Evolutionary conservation across 2,113 vertebrate species (phyloP).

Genomic region (Pelodiscus sinensis): DNA sequence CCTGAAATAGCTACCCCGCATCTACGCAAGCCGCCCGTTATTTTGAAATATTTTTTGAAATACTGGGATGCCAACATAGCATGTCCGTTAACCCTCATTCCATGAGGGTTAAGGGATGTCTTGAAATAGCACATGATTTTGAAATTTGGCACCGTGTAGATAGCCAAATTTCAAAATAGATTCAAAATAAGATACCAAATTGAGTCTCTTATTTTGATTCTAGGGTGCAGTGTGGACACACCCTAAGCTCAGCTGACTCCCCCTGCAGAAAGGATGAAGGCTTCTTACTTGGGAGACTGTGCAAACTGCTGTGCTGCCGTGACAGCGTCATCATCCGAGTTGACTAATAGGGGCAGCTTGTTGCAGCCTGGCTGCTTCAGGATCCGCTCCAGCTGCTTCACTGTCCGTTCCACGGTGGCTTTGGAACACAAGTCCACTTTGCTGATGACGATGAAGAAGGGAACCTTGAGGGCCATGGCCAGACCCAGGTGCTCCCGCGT

Average conservation of each 20-base stretch:
- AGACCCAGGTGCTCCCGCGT: constrained; percentile 95
- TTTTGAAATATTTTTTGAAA: too few species aligned
- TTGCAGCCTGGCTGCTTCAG: constrained; percentile 98
- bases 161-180: too few species aligned
- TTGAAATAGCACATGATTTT: too few species aligned
- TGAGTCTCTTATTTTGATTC: too few species aligned
- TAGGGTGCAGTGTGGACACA: too few species aligned
- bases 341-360: constrained; percentile 93
- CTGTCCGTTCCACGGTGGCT: constrained; percentile 92
- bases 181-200: too few species aligned
- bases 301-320: constrained; percentile 96
- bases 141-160: too few species aligned
- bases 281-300: constrained; percentile 91
- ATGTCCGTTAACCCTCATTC: too few species aligned
- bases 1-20: too few species aligned
- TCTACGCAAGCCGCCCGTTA: too few species aligned
- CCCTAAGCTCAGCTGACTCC: not conserved
- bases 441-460: constrained; percentile 97
- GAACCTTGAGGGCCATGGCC: constrained; percentile 96
- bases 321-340: constrained; percentile 91
- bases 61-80: too few species aligned
- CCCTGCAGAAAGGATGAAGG: not conserved
- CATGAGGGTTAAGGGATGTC: too few species aligned
- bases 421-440: constrained; percentile 95
- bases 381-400: constrained; percentile 93